phyloP scores from a whole-genome alignment of 2,113 vertebrate genomes.

The Chlorodrepanis virens region DNA sequence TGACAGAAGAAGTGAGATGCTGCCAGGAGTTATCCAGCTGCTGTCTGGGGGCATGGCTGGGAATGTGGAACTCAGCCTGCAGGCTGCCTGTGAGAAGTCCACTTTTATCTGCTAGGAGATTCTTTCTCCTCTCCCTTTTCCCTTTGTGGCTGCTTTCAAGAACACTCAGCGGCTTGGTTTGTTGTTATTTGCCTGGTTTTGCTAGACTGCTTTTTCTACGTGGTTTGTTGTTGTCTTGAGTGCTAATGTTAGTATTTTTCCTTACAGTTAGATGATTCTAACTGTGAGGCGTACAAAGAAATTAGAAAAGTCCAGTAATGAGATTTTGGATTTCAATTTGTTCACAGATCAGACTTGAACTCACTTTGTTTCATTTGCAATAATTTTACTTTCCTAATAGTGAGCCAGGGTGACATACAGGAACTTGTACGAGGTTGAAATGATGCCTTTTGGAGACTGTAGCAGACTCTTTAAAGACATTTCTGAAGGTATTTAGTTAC shows the following conservation, averaged over 20 bases:
- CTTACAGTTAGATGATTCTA: not conserved
- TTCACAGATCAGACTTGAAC: not conserved
- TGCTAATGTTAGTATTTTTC: not conserved
- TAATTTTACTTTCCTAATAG: not conserved
- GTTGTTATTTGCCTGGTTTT: not conserved
- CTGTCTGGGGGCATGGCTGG: not conserved
- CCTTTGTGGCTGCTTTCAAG: not conserved
- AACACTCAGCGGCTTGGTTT: not conserved
- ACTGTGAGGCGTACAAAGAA: not conserved
- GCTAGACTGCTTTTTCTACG: not conserved
- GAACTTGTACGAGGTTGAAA: not conserved
- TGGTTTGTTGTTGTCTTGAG: not conserved
- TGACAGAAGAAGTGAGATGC: not conserved
- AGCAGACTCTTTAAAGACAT: not conserved
- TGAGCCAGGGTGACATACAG: not conserved
- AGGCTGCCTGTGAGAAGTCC: not conserved
- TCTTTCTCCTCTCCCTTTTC: not conserved
- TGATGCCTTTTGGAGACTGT: not conserved
- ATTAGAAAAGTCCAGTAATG: not conserved
- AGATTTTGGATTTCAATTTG: not conserved
- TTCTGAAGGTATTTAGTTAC: not conserved
- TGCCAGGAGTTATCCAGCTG: slow-evolving; percentile 2
- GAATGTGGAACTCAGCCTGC: not conserved
- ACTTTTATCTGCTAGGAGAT: not conserved
- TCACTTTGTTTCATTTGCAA: not conserved